Percentiles rank a stretch among this genome's conserved stretches.
These are phyloP conservation scores for Urechis unicinctus DNA, from an alignment of 2,888 invertebrate species.

Conservation along the genomic window DNA sequence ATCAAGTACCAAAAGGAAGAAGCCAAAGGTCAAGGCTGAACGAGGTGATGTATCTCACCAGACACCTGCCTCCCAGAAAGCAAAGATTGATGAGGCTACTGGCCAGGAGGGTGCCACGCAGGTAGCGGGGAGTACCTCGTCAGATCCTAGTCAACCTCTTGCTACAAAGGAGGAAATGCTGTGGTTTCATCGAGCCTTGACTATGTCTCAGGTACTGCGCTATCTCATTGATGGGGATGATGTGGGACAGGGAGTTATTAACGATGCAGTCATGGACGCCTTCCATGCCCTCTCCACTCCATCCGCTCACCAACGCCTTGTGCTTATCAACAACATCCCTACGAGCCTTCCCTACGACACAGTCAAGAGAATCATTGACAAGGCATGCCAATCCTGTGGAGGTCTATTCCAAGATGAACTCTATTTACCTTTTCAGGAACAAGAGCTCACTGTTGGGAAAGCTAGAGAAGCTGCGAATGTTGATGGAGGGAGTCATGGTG, in stretches of 20 bases:
- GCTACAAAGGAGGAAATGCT: conserved; percentile 46
- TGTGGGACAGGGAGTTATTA: conserved; percentile 29
- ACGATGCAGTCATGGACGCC: conserved; percentile 37
- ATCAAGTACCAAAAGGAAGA: conserved; percentile 32
- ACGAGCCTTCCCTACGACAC: conserved; percentile 25
- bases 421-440: conserved; percentile 30
- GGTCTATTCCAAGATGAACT: conserved; percentile 40
- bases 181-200: conserved; percentile 44
- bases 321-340: conserved; percentile 43
- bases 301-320: conserved; percentile 36
- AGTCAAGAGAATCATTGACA: conserved; percentile 30
- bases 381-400: conserved; percentile 35
- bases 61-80: neutral
- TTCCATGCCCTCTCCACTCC: conserved; percentile 27
- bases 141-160: conserved; percentile 15
- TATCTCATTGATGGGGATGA: conserved; percentile 35
- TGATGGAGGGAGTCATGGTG: neutral
- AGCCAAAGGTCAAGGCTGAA: conserved; percentile 45
- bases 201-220: conserved; percentile 41
- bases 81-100: neutral
- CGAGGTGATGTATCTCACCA: conserved; percentile 18
- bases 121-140: neutral
- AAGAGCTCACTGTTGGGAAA: neutral
- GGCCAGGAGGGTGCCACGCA: neutral
- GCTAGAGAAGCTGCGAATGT: too few relatives aligned